Conservation (phyloP, 2,113 vertebrate genomes). For the Pollachius pollachius region DNA sequence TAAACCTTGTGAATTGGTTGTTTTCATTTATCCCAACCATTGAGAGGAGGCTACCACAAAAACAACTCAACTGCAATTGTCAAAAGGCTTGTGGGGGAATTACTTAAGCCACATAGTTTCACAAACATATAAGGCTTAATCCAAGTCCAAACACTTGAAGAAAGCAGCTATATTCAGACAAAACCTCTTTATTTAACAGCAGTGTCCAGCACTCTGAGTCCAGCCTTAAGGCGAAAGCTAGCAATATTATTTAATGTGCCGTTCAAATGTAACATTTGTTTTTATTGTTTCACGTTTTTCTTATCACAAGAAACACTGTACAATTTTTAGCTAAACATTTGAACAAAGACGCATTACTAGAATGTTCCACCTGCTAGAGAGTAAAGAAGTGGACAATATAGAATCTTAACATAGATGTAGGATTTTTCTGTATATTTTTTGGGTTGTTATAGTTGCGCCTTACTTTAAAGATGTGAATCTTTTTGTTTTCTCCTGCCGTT, state of each 20-base stretch:
- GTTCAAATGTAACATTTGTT: constrained; percentile 41
- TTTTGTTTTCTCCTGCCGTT: not conserved
- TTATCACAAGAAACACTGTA: constrained; percentile 62
- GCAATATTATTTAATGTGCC: constrained; percentile 37
- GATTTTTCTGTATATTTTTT: not conserved
- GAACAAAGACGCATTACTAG: constrained; percentile 51
- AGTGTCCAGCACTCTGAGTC: constrained; percentile 68
- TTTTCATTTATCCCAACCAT: constrained; percentile 44
- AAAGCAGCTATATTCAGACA: constrained; percentile 36
- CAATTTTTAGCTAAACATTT: constrained; percentile 55
- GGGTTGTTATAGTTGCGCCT: not conserved
- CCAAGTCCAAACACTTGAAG: constrained; percentile 46
- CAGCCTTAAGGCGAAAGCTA: constrained; percentile 38
- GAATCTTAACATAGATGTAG: constrained; percentile 25
- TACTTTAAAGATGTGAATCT: constrained; percentile 16
- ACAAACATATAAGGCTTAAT: constrained; percentile 51
- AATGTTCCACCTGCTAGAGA: constrained; percentile 48
- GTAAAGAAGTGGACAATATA: constrained; percentile 42
- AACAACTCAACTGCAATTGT: constrained; percentile 60
- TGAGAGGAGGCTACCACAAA: constrained; percentile 48
- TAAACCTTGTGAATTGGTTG: constrained; percentile 49
- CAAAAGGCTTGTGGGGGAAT: constrained; percentile 50
- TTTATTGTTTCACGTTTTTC: constrained; percentile 2
- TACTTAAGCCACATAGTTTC: constrained; percentile 59
- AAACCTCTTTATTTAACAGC: constrained; percentile 35